Percentiles rank a stretch among this genome's conserved stretches.
phyloP scores from a whole-genome alignment of 2,888 invertebrate genomes.

The Sinopyrophorus schimmeli region DNA sequence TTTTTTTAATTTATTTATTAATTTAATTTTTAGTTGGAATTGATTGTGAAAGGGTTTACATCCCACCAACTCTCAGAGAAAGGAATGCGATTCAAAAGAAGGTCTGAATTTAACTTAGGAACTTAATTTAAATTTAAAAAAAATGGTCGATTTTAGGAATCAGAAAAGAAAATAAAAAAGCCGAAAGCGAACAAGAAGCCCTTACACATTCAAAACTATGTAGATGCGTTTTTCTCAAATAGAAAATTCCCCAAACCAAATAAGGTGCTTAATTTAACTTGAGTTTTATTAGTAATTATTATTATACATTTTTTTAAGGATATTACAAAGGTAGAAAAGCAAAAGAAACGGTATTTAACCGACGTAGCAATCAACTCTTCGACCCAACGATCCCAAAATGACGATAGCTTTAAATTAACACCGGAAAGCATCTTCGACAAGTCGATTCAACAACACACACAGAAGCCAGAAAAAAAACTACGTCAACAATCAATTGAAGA shows the following conservation, averaged over 20 bases:
- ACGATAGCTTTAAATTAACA: neutral
- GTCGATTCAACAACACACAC: neutral
- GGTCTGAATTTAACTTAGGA: slow-evolving; percentile 3
- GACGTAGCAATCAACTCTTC: neutral
- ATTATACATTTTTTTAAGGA: too few species aligned
- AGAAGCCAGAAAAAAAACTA: neutral
- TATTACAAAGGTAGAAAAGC: too few species aligned
- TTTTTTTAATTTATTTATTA: slow-evolving; percentile 21
- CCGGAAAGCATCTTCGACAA: neutral
- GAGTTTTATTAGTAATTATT: too few species aligned
- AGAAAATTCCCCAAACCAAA: too few species aligned
- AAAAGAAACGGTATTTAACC: neutral
- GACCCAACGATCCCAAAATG: neutral
- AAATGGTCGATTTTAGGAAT: neutral
- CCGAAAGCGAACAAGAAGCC: slow-evolving; percentile 10
- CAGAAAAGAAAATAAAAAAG: slow-evolving; percentile 2
- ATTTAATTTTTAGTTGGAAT: slow-evolving; percentile 63
- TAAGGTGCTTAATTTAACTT: too few species aligned
- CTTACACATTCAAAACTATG: slow-evolving; percentile 25
- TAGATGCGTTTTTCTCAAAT: slow-evolving; percentile 33
- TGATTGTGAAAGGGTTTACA: too few species aligned
- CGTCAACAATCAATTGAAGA: too few species aligned
- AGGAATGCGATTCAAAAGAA: too few species aligned
- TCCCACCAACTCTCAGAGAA: too few species aligned
- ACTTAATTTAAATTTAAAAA: too few species aligned